Conservation (phyloP, 2,797 vertebrate species). For the Cynopterus sphinx region DNA sequence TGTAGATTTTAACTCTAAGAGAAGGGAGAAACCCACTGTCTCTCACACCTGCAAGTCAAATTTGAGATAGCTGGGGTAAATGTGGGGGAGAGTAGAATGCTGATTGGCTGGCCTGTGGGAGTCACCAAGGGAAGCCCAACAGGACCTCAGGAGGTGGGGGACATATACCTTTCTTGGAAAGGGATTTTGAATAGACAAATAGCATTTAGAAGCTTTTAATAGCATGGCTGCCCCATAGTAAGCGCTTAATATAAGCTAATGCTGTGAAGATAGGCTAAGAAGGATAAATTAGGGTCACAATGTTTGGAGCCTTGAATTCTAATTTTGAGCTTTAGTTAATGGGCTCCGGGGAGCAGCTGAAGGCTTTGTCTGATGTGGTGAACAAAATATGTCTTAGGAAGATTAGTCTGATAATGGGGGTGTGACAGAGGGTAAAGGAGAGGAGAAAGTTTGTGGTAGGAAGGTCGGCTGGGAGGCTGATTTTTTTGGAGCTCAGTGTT, state of each 20-base stretch:
- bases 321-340: background rate
- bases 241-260: background rate
- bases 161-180: background rate
- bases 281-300: background rate
- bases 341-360: background rate
- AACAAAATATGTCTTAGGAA: background rate
- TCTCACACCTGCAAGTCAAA: background rate
- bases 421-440: background rate
- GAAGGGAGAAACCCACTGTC: background rate
- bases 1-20: background rate
- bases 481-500: background rate
- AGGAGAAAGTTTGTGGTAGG: background rate
- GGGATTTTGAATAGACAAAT: background rate
- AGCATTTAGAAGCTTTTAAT: background rate
- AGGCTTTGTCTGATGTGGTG: background rate
- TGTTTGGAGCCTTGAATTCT: background rate
- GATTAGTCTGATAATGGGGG: background rate
- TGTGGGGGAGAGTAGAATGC: background rate
- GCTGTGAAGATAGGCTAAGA: background rate
- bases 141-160: fast-evolving
- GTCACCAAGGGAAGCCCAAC: background rate
- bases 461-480: background rate
- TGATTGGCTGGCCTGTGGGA: background rate
- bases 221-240: background rate
- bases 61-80: background rate